Conservation (phyloP, 2,797 vertebrate species). For the Platalea minor region DNA sequence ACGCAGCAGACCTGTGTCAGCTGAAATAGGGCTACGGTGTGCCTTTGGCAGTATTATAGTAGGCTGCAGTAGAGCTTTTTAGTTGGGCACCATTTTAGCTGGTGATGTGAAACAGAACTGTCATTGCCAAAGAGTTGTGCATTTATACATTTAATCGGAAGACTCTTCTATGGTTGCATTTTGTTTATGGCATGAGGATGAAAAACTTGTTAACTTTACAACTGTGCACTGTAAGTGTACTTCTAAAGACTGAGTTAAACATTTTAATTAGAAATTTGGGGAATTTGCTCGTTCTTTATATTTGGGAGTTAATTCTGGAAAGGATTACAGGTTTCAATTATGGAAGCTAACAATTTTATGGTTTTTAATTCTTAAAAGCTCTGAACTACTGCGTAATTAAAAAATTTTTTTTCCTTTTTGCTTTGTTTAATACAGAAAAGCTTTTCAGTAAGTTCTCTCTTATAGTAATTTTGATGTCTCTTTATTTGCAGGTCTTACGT, state of each 20-base stretch:
- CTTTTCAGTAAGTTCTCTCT: not conserved
- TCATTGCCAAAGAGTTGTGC: not conserved
- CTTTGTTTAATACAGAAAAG: not conserved
- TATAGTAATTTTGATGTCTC: not conserved
- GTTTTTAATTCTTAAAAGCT: not conserved
- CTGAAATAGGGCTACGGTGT: accelerated
- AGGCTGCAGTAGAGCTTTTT: not conserved
- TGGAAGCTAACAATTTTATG: not conserved
- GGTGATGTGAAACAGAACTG: not conserved
- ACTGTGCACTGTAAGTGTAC: not conserved
- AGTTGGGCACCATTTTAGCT: not conserved
- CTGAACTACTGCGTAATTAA: not conserved
- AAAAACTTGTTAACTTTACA: not conserved
- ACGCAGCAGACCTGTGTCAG: not conserved
- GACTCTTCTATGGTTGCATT: not conserved
- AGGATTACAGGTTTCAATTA: not conserved
- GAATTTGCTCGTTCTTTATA: not conserved
- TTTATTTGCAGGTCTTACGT: slow-evolving; percentile 82
- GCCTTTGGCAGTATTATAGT: not conserved
- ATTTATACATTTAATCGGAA: not conserved
- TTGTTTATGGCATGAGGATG: not conserved
- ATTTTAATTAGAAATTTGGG: not conserved
- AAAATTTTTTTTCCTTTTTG: not conserved
- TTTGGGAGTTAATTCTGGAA: not conserved
- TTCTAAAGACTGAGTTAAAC: not conserved